phyloP scores from a whole-genome alignment of 2,797 vertebrate genomes.

The Sciurus carolinensis region DNA sequence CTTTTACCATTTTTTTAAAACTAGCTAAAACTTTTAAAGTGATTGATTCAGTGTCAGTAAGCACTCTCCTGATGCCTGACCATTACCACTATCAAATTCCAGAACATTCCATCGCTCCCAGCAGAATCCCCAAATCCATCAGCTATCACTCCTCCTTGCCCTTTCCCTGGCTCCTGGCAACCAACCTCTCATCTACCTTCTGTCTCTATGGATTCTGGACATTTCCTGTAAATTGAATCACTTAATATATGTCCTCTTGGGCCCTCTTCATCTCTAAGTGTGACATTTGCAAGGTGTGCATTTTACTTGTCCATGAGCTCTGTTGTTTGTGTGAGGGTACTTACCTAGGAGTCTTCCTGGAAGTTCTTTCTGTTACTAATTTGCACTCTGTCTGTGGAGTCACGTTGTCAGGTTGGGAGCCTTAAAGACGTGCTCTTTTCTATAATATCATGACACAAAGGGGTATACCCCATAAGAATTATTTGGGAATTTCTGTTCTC shows the following conservation, averaged over 20 bases:
- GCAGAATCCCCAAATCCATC: neutral
- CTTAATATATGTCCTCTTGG: too few species aligned
- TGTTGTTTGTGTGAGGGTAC: neutral
- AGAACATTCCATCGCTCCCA: neutral
- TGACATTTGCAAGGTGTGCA: neutral
- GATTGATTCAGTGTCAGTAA: neutral
- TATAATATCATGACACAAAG: neutral
- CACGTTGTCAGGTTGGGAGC: neutral
- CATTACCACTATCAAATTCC: neutral
- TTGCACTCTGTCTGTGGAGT: neutral
- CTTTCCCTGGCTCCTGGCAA: neutral
- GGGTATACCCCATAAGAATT: neutral
- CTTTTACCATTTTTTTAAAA: neutral
- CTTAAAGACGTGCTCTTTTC: neutral
- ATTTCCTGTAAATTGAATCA: neutral
- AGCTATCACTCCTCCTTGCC: neutral
- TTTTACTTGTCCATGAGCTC: neutral
- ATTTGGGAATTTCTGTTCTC: neutral
- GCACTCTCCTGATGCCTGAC: neutral
- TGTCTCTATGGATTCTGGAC: neutral
- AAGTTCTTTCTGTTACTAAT: neutral
- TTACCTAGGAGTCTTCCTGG: neutral
- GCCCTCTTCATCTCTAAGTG: neutral
- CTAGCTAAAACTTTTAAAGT: neutral
- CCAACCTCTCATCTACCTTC: neutral